Base-by-base conservation (phyloP, 1,140 invertebrate genomes). In the Geopemphigus sp. region DNA sequence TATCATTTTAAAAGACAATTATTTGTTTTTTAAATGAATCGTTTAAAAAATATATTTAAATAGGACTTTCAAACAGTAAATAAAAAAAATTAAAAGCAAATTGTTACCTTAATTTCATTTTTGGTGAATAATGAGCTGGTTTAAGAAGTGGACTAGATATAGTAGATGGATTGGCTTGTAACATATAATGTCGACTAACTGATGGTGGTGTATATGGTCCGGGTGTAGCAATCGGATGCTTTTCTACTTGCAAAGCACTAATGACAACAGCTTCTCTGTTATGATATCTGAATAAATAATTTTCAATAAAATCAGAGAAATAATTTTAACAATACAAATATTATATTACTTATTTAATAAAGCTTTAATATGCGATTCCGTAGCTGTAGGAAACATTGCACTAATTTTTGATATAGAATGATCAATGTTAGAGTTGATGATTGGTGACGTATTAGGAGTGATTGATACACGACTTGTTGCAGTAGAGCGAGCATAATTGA, bases 191-290 rank as follows among this genome's bases (percentile, higher is more conserved):
- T 56, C 78, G 70, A 15, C 17, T 76, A 56, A 57, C n/a, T 26
- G 80, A 63, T 59, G 68, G 80, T 86, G 87, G 80, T 87, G 86
- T 64, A 82, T 87, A 91, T 15, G 93, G 93, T 70, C 94, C 94
- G 39, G 93, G 93, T 70, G 93, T 94, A 63, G 91, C 92, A 81
- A 95, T 90, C 81, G 94, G 94, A 89, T 95, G 92, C 86, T 95
- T 95, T 85, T 96, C 94, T 76, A 96, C 94, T 89, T 96, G 93
- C 70, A 96, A 88, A 45, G 95, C 94, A 86, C 94, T 95, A 86
- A 96, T 93, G 50, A 96, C 95, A 83, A 96, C 91, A 82, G 94
- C 94, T 87, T 95, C 94, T 81, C 95, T 90, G 86, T 95, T 95
- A 87, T 96, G 94, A 87, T 95, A 95, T 88, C 93, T 94, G 82